Evolutionary conservation across 2,113 vertebrate species (phyloP).

Genomic region (Daubentonia madagascariensis): DNA sequence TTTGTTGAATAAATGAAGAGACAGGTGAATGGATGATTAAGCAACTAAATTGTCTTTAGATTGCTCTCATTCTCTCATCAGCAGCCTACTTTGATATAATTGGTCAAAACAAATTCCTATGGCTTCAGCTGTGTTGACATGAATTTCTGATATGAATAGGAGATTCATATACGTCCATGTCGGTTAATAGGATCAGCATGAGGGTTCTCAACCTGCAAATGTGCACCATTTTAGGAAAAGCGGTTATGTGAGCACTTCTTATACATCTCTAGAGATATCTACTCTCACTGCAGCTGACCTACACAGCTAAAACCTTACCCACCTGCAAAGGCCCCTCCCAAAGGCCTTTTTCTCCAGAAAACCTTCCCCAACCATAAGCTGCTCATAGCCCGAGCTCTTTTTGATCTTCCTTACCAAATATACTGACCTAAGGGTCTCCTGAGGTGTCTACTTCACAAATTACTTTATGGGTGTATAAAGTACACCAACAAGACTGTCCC

Average conservation of each 20-base stretch:
- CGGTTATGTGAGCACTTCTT: not conserved
- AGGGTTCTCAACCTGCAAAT: not conserved
- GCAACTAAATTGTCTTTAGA: too few relatives aligned
- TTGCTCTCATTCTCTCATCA: not conserved
- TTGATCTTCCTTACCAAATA: not conserved
- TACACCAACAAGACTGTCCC: not conserved
- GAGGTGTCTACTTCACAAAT: not conserved
- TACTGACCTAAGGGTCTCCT: not conserved
- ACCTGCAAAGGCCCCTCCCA: not conserved
- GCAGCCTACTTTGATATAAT: not conserved
- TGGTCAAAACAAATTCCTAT: not conserved
- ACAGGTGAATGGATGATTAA: not conserved
- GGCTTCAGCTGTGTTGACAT: not conserved
- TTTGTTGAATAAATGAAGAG: not conserved
- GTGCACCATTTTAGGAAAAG: not conserved
- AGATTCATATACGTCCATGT: not conserved
- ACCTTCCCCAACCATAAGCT: rapidly evolving
- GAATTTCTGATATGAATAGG: not conserved
- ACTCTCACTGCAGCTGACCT: not conserved
- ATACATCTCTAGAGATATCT: not conserved
- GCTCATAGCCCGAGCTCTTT: too few relatives aligned
- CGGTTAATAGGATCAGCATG: too few relatives aligned
- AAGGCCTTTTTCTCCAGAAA: not conserved
- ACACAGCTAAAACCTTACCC: too few relatives aligned
- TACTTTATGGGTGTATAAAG: not conserved